Evolutionary conservation across 2,797 vertebrate genomes (phyloP).

Genomic region (Halcyon leucocephala): DNA sequence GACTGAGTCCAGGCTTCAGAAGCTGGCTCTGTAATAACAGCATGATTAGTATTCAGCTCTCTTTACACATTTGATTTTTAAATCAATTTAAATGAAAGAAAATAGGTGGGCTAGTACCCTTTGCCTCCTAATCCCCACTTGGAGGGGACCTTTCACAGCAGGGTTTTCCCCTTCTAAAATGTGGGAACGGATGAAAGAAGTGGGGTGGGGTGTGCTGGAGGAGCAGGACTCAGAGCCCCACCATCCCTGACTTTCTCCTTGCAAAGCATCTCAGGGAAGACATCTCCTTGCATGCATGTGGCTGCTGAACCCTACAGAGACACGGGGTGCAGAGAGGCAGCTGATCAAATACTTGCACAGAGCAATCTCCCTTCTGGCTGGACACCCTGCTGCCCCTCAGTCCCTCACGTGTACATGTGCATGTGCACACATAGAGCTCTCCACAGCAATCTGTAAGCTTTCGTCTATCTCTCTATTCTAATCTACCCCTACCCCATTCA

Average conservation of each 20-base stretch:
- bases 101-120: not conserved
- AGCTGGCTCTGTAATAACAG: not conserved
- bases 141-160: not conserved
- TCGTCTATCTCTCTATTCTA: not conserved
- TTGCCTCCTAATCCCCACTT: not conserved
- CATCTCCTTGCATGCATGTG: fast-evolving
- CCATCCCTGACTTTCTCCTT: not conserved
- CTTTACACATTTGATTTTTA: not conserved
- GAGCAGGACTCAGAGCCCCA: not conserved
- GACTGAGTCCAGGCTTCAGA: not conserved
- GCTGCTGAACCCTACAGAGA: not conserved
- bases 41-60: not conserved
- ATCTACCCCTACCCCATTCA: not conserved
- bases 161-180: not conserved
- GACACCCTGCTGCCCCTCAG: not conserved
- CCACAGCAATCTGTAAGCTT: not conserved
- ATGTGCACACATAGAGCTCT: fast-evolving
- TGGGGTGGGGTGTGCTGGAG: not conserved
- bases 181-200: not conserved
- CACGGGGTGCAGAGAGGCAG: not conserved
- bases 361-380: not conserved
- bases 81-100: not conserved
- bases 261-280: not conserved
- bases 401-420: not conserved
- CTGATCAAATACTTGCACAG: not conserved